Evolutionary conservation across 1,140 invertebrate genomes (phyloP).

Genomic region (Trichonephila inaurata): DNA sequence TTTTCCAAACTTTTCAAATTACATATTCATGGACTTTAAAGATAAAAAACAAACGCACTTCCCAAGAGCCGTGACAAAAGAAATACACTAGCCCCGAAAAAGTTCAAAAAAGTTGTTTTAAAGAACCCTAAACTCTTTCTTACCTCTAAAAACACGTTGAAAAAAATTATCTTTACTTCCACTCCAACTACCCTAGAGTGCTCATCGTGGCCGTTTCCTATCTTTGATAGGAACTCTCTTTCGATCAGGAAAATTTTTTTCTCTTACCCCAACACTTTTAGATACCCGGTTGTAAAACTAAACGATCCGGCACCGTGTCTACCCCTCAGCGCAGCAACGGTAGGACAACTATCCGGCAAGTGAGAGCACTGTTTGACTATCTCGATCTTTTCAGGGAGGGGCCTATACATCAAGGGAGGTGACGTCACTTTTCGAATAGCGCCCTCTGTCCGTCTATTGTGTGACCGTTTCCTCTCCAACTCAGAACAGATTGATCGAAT

Average conservation of each 20-base stretch:
- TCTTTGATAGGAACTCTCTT: not conserved
- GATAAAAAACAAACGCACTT: not conserved
- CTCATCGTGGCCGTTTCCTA: not conserved
- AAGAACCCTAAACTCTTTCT: not conserved
- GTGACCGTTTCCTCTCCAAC: not conserved
- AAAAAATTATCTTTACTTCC: constrained; percentile 7
- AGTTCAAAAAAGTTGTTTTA: constrained; percentile 4
- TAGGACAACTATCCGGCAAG: constrained; percentile 42
- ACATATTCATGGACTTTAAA: not conserved
- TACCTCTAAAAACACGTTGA: not conserved
- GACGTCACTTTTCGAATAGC: constrained; percentile 53
- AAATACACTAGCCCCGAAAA: not conserved
- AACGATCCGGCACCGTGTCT: constrained; percentile 4
- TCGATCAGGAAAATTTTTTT: not conserved
- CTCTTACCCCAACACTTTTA: not conserved
- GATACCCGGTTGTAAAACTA: constrained; percentile 35
- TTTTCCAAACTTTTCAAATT: not conserved
- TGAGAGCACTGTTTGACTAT: constrained; percentile 63
- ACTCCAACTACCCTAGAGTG: not conserved
- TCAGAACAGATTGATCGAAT: constrained; percentile 63
- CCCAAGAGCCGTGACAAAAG: not conserved
- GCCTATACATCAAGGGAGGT: constrained; percentile 21
- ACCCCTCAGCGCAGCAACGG: not conserved
- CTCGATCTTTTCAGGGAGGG: constrained; percentile 61
- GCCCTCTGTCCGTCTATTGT: constrained; percentile 55